phyloP scores from a whole-genome alignment of 2,797 vertebrate genomes.

The Megaceryle alcyon region DNA sequence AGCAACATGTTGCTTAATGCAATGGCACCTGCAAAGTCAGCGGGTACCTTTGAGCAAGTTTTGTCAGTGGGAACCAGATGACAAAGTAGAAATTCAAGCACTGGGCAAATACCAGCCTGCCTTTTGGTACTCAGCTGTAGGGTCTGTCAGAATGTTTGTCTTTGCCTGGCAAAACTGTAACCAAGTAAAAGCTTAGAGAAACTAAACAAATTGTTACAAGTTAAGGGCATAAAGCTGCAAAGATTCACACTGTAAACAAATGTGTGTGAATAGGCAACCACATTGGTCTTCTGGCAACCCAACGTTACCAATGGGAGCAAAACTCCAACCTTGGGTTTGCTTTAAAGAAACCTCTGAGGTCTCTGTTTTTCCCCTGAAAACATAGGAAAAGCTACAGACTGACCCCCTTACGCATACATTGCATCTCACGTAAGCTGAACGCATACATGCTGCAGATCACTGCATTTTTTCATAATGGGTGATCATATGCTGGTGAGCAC shows the following conservation, averaged over 20 bases:
- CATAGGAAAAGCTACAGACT: not conserved
- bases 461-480: not conserved
- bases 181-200: not conserved
- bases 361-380: not conserved
- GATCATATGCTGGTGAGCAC: not conserved
- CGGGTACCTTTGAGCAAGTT: accelerated
- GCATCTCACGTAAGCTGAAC: not conserved
- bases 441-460: not conserved
- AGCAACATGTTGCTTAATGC: not conserved
- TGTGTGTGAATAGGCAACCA: not conserved
- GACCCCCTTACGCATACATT: not conserved
- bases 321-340: not conserved
- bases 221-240: not conserved
- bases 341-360: not conserved
- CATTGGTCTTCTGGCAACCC: not conserved
- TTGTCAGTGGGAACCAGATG: not conserved
- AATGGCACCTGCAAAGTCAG: not conserved
- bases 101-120: not conserved
- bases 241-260: not conserved
- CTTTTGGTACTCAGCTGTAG: not conserved
- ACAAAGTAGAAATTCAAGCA: not conserved
- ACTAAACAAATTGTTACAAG: not conserved
- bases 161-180: not conserved
- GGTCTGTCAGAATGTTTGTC: not conserved
- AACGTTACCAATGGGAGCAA: not conserved